These are phyloP conservation scores for Neotoma lepida DNA, from an alignment of 2,113 vertebrate species.

Conservation along the genomic window DNA sequence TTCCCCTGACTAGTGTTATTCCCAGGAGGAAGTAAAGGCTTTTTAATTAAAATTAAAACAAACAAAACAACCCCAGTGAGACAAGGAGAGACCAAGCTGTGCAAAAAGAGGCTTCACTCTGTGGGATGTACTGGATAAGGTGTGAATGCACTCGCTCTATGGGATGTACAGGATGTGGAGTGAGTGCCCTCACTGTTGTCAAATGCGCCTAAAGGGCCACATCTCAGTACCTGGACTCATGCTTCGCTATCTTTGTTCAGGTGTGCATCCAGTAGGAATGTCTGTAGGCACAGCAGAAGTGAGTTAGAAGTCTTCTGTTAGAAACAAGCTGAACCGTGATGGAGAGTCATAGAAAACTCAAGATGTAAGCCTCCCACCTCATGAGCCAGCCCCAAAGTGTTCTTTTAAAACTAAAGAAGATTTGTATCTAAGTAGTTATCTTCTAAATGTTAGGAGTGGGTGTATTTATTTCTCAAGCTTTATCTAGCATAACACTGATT, in stretches of 20 bases:
- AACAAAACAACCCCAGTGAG: background rate
- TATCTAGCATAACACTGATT: background rate
- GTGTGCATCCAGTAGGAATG: background rate
- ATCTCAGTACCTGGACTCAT: background rate
- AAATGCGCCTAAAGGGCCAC: background rate
- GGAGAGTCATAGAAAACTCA: background rate
- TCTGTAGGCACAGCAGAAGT: background rate
- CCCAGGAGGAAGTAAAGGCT: constrained; percentile 3
- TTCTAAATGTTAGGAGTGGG: background rate
- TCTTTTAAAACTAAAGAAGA: background rate
- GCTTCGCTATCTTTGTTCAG: background rate
- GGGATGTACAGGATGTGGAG: background rate
- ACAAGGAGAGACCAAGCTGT: background rate
- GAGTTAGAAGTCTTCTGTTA: background rate
- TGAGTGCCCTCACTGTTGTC: too few species aligned
- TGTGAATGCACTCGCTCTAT: background rate
- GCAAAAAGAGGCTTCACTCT: background rate
- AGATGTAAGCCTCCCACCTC: background rate
- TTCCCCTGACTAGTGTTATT: background rate
- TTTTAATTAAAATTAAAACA: constrained; percentile 31
- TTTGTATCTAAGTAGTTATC: background rate
- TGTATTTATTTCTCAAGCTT: background rate
- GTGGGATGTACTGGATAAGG: background rate
- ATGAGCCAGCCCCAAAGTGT: background rate
- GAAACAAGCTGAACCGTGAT: background rate